These are phyloP conservation scores for Euglossa dilemma DNA, from an alignment of 1,140 invertebrate genomes.

Conservation along the genomic window DNA sequence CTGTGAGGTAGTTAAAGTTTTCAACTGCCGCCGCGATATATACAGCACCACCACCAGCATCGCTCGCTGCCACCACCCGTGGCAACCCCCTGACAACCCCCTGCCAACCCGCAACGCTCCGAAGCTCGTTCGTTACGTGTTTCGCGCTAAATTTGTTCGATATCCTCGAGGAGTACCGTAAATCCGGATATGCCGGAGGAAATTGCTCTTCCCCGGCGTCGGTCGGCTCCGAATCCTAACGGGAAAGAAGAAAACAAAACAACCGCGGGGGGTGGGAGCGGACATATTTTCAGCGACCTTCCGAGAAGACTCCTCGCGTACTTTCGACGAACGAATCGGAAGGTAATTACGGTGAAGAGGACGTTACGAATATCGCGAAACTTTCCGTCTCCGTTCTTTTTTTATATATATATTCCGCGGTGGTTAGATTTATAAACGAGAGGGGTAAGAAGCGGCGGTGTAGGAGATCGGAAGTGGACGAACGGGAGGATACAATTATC, in stretches of 20 bases:
- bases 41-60: slow-evolving; percentile 21
- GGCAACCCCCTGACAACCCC: too few relatives aligned
- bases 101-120: slow-evolving; percentile 12
- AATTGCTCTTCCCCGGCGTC: slow-evolving; percentile 63
- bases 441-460: too few relatives aligned
- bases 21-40: slow-evolving; percentile 66
- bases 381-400: neutral
- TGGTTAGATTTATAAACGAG: neutral
- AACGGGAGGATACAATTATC: slow-evolving; percentile 32
- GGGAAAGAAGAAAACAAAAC: slow-evolving; percentile 43
- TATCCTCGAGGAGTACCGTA: slow-evolving; percentile 66
- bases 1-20: slow-evolving; percentile 79
- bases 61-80: neutral
- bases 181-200: slow-evolving; percentile 69
- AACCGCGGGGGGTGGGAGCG: slow-evolving; percentile 9
- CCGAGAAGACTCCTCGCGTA: slow-evolving; percentile 23
- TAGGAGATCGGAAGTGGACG: neutral
- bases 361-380: neutral
- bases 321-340: slow-evolving; percentile 42
- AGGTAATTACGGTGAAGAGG: slow-evolving; percentile 32
- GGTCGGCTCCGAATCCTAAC: slow-evolving; percentile 43
- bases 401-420: neutral
- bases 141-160: slow-evolving; percentile 77
- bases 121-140: slow-evolving; percentile 74
- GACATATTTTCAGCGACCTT: slow-evolving; percentile 24